Base-by-base conservation (phyloP, 2,113 vertebrate genomes). In the Acinonyx jubatus region DNA sequence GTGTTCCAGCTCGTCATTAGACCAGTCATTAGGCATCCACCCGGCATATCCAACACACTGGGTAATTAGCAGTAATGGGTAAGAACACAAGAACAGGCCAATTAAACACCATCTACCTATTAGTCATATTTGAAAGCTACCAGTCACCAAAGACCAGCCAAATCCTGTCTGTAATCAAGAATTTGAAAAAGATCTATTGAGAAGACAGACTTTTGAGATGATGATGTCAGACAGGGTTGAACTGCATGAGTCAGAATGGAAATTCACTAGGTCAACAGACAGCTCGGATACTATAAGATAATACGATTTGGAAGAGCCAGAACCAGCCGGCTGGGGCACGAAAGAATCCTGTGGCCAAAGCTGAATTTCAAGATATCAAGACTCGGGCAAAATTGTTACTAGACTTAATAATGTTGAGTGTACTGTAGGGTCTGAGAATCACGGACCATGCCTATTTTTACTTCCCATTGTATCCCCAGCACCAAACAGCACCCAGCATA, bases 11-110 rank as follows among this genome's bases (percentile, higher is more conserved):
- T 27, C 85, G 6, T 57, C 55, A 83, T 76, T 71, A 93, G 52
- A 45, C 38, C 55, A 41, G 78, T 86, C 66, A 87, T 48, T 90
- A 96, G 87, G 36, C 57, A 65, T 45, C 73, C 66, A 68, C 33
- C 74, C 93, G 79, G 79, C 86, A 41, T 65, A 66, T 48, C 13
- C 88, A 92, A 63, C 36, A 31, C 36, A 48, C 1, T 19, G 21
- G n/a, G 69, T 87, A 97, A 96, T 96, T 78, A 97, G 80, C 55
- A 90, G 9, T 78, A 76, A 96, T 95, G 96, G 97, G 57, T 91
- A 86, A 76, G 93, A 97, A 91, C 7, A 74, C 45, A 65, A 88
- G 78, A 96, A 36, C 63, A 96, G 96, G 71, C 73, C 55, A 92
- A 80, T 97, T 84, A 38, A 91, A 92, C 98, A 93, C 36, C 11